Conservation (phyloP, 35 echinoderm and acorn worm species). For the Acanthaster planci region DNA sequence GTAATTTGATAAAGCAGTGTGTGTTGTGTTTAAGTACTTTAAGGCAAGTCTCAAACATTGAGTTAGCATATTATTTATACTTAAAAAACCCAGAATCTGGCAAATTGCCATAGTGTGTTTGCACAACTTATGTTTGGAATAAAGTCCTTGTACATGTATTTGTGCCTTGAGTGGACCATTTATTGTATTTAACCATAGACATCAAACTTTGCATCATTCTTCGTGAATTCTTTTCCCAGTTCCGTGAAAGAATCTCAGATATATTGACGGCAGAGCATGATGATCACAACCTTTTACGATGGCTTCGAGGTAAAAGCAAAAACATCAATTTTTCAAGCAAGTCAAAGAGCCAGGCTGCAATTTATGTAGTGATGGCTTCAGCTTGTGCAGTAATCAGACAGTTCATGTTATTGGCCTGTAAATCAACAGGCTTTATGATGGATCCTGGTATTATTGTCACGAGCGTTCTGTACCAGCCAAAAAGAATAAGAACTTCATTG, state of each 20-base stretch:
- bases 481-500: too few species aligned
- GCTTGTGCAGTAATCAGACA: neutral
- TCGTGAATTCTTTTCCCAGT: neutral
- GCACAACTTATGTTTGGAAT: neutral
- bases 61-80: neutral
- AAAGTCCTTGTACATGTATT: neutral
- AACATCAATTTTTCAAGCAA: neutral
- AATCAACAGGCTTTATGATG: too few species aligned
- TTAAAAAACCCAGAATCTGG: neutral
- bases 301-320: slow-evolving; percentile 39
- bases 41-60: neutral
- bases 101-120: neutral
- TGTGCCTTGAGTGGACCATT: neutral
- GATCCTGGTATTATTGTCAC: too few species aligned
- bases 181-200: neutral
- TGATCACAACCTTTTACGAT: slow-evolving; percentile 37
- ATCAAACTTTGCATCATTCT: too few species aligned
- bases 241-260: slow-evolving; percentile 34
- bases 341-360: too few species aligned
- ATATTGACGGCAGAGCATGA: slow-evolving; percentile 17
- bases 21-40: neutral
- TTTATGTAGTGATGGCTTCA: neutral
- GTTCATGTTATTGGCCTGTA: too few species aligned
- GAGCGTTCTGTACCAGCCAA: too few species aligned
- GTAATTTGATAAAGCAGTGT: too few species aligned